Evolutionary conservation across 2,888 invertebrate species (phyloP).

Genomic region (Drosophila setosimentum): DNA sequence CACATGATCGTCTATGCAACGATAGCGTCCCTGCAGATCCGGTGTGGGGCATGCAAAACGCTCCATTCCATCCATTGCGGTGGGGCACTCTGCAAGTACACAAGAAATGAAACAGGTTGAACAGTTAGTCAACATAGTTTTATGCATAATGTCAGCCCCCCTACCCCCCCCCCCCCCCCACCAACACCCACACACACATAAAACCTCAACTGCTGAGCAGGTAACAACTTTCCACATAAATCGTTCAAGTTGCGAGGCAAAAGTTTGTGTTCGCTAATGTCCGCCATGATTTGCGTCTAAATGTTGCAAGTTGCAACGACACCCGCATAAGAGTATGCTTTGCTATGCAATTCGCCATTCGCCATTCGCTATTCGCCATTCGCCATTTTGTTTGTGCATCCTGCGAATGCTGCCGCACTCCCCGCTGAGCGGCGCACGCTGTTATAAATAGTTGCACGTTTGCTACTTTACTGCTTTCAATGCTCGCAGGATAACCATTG

Average conservation of each 20-base stretch:
- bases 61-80: conserved; percentile 97
- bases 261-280: conserved; percentile 76
- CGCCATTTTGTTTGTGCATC: conserved; percentile 22
- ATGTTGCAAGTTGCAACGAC: conserved; percentile 68
- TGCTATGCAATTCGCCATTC: conserved; percentile 11
- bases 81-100: conserved; percentile 93
- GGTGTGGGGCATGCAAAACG: conserved; percentile 97
- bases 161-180: background rate
- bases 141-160: conserved; percentile 43
- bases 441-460: conserved; percentile 73
- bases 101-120: conserved; percentile 46
- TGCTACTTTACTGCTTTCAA: conserved; percentile 61
- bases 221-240: conserved; percentile 73
- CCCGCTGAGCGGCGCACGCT: conserved; percentile 50
- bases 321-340: conserved; percentile 74
- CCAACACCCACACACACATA: background rate
- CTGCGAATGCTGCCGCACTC: background rate
- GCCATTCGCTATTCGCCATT: conserved; percentile 10
- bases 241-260: conserved; percentile 65
- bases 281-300: conserved; percentile 81
- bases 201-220: conserved; percentile 24
- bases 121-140: conserved; percentile 53
- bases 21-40: conserved; percentile 95
- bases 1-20: conserved; percentile 98
- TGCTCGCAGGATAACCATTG: conserved; percentile 32